These are phyloP conservation scores for Neoaliturus tenellus DNA, from an alignment of 2,888 invertebrate species.

Conservation along the genomic window DNA sequence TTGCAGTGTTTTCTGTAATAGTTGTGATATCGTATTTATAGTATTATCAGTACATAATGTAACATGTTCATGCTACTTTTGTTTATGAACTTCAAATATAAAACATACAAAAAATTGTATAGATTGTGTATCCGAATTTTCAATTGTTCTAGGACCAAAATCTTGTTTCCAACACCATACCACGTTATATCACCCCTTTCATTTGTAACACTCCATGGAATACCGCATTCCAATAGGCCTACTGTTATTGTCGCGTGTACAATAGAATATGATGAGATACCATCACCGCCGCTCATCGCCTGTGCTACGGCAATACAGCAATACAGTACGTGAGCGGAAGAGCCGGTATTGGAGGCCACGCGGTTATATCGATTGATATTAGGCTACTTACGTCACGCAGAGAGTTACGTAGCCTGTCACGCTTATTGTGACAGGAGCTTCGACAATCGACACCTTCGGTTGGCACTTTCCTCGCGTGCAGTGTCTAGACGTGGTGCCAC, in stretches of 20 bases:
- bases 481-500: not conserved
- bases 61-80: too few species aligned
- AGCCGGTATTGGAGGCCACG: not conserved
- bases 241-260: not conserved
- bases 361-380: not conserved
- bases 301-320: too few species aligned
- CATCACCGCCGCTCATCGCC: not conserved
- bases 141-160: too few species aligned
- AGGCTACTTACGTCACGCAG: not conserved
- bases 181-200: not conserved
- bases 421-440: not conserved
- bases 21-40: too few species aligned
- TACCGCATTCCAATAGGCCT: not conserved
- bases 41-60: too few species aligned
- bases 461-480: not conserved
- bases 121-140: too few species aligned
- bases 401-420: not conserved
- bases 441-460: not conserved
- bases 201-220: not conserved
- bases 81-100: too few species aligned
- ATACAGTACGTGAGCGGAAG: not conserved
- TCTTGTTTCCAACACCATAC: not conserved
- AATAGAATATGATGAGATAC: conserved; percentile 7
- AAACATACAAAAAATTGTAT: too few species aligned
- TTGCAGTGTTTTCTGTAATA: too few species aligned